Percentiles rank a stretch among this genome's conserved stretches.
phyloP scores from a whole-genome alignment of 2,113 vertebrate species.

The Cygnus buccinator region DNA sequence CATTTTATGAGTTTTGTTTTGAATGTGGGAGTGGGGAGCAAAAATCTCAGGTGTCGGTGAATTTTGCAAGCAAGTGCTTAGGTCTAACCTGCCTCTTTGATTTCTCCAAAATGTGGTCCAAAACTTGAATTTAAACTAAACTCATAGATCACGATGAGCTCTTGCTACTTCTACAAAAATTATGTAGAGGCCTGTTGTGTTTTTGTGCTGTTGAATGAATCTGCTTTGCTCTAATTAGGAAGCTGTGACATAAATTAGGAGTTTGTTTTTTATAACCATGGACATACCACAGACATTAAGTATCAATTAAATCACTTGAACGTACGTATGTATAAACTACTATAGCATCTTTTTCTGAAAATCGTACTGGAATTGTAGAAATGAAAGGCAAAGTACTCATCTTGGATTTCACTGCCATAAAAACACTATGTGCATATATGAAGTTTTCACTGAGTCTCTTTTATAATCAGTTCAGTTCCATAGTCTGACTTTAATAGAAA shows the following conservation, averaged over 20 bases:
- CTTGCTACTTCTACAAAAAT: neutral
- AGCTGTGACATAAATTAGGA: neutral
- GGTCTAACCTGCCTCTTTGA: neutral
- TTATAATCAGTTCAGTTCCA: neutral
- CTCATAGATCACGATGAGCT: fast-evolving
- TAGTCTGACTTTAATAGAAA: neutral
- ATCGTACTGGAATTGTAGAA: neutral
- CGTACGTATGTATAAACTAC: neutral
- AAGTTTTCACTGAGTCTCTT: neutral
- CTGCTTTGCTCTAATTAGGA: neutral
- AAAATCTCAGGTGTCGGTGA: fast-evolving
- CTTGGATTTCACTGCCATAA: neutral
- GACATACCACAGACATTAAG: fast-evolving
- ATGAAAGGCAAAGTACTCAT: neutral
- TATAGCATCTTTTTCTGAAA: neutral
- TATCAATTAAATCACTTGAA: neutral
- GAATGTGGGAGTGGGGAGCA: neutral
- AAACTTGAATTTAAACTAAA: neutral
- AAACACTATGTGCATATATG: neutral
- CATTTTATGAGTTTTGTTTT: neutral
- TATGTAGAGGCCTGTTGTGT: fast-evolving
- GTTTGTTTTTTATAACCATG: neutral
- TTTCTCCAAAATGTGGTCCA: neutral
- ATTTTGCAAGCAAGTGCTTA: neutral
- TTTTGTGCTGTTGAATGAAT: neutral